Evolutionary conservation across 1,140 invertebrate species (phyloP).

Genomic region (Panulirus ornatus): DNA sequence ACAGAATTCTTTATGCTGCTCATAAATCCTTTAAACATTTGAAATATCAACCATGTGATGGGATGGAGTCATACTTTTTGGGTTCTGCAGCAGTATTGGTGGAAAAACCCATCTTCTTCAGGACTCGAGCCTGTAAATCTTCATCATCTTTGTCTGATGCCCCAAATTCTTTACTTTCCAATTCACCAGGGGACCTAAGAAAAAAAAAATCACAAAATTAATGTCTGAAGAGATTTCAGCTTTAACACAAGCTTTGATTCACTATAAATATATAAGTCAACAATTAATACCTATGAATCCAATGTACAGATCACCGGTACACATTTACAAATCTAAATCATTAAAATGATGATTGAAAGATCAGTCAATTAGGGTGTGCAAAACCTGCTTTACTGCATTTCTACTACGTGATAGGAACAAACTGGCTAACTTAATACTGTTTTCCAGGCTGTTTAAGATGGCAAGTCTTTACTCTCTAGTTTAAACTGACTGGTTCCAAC

Average conservation of each 20-base stretch:
- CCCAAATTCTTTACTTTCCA: background rate
- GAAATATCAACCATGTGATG: no score
- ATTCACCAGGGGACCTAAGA: slow-evolving; percentile 1
- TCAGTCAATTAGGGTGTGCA: background rate
- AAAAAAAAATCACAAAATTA: background rate
- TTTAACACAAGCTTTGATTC: background rate
- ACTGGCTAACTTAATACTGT: no score
- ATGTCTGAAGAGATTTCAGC: no score
- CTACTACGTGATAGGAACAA: no score
- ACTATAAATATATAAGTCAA: background rate
- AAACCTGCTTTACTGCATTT: no score
- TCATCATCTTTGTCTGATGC: background rate
- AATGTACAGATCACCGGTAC: background rate
- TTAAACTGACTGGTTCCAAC: no score
- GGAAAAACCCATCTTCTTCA: background rate
- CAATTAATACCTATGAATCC: background rate
- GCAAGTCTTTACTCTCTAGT: no score
- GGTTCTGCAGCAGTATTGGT: background rate
- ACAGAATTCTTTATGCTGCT: background rate
- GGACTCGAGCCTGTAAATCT: background rate
- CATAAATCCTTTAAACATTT: background rate
- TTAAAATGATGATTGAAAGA: background rate
- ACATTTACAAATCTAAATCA: background rate
- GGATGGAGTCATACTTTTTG: background rate
- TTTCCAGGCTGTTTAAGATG: no score